These are phyloP conservation scores for Branchellion lobata DNA, from an alignment of 2,888 invertebrate genomes.

Conservation along the genomic window DNA sequence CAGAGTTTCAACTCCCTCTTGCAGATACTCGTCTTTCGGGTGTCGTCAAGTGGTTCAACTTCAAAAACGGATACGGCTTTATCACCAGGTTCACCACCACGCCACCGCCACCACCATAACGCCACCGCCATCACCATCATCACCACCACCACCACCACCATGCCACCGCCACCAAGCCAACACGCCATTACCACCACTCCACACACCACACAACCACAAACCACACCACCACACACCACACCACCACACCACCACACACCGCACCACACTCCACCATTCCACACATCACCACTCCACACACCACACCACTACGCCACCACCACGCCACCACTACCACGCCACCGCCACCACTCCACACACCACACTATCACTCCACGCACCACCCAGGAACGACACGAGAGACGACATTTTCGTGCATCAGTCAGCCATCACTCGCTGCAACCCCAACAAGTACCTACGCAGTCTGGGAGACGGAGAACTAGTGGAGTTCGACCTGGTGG, in stretches of 20 bases:
- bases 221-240: background rate
- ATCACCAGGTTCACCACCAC: constrained; percentile 69
- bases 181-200: background rate
- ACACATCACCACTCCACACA: no score
- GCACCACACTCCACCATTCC: no score
- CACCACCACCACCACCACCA: background rate
- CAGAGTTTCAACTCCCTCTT: no score
- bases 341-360: no score
- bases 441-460: constrained; percentile 93
- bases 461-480: constrained; percentile 95
- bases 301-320: no score
- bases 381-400: constrained; percentile 39
- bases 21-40: constrained; percentile 74
- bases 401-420: constrained; percentile 45
- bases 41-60: constrained; percentile 86
- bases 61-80: constrained; percentile 81
- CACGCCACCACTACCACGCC: no score
- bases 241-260: no score
- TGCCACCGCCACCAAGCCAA: background rate
- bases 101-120: background rate
- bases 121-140: background rate
- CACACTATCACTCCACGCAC: no score
- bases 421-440: constrained; percentile 92
- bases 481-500: constrained; percentile 94
- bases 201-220: background rate